Evolutionary conservation across 2,797 vertebrate species (phyloP), one percentile per base, ranked within the genome.

Genomic region (Kryptolebias ocellatus): DNA sequence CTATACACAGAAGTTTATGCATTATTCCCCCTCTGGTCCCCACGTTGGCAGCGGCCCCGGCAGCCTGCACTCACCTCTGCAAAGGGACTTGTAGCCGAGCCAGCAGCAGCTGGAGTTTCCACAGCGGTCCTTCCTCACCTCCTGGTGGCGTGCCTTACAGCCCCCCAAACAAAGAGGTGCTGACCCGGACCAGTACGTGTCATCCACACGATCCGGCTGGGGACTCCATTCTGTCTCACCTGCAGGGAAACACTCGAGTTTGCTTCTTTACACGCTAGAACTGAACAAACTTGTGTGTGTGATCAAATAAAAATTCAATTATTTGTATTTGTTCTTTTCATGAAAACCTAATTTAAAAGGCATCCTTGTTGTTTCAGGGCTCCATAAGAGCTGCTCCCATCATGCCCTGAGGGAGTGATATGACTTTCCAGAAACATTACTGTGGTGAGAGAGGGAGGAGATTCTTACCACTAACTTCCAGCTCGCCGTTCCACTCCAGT

Each of bases 61-160:
- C 24, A 5, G 3, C 29, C 2, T 4, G 18, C 52, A 20, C 44
- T 69, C 82, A 95, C 95, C 95, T 93, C 92, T 87, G 82, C 95
- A 95, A 68, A 95, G 90, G 47, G 95, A 94, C 61, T 95, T 95
- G 85, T 91, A 94, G 64, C 95, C 94, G 14, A 95, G 60, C 95
- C 95, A 95, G 90, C 95, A 96, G 89, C 95, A 96, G 87, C 86
- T 90, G 0, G 93, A 94, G 6, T 95, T 90, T 50, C 95, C 95
- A 10, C 95, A 96, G 50, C n/a, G 91, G 76, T 95, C 95, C 59
- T 83, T 93, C 82, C 86, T 95, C 53, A 96, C 84, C 84, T 96
- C 95, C 75, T 87, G 83, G 87, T 96, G 95, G 39, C 67, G 79
- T 0, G 91, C 91, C 73, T 64, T 92, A 79, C 95, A 96, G 72